Evolutionary conservation across 1,140 invertebrate genomes (phyloP).

Genomic region (Scylla paramamosain): DNA sequence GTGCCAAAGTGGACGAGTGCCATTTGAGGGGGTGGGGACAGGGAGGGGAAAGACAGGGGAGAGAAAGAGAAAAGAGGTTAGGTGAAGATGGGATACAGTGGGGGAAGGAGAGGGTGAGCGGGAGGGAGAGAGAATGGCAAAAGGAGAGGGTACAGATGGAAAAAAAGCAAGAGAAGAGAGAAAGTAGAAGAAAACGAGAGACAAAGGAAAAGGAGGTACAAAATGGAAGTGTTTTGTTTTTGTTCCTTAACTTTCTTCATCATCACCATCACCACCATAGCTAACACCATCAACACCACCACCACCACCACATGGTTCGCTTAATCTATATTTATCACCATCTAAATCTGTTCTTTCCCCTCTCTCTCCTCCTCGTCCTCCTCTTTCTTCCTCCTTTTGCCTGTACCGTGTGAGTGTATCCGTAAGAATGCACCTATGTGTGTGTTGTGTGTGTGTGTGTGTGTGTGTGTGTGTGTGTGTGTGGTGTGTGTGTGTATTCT

Average conservation of each 20-base stretch:
- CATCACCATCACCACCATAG: background rate
- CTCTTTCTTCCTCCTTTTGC: background rate
- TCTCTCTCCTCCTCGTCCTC: background rate
- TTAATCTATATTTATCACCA: slow-evolving; percentile 16
- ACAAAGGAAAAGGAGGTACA: background rate
- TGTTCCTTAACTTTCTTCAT: background rate
- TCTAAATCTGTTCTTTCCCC: background rate
- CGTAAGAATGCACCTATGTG: background rate
- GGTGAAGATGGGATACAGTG: background rate
- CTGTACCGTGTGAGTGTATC: background rate
- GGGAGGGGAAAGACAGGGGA: background rate
- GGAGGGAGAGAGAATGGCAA: slow-evolving; percentile 5
- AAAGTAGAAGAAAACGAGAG: slow-evolving; percentile 12
- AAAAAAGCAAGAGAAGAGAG: slow-evolving; percentile 30
- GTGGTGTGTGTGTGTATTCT: slow-evolving; percentile 17
- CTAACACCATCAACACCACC: background rate
- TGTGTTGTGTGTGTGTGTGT: slow-evolving; percentile 30
- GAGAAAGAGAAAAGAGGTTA: background rate
- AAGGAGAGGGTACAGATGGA: background rate
- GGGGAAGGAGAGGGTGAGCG: background rate
- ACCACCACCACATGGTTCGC: background rate
- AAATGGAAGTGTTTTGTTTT: background rate
- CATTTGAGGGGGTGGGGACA: background rate
- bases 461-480: slow-evolving; percentile 41
- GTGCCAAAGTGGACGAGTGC: background rate